phyloP scores from a whole-genome alignment of 2,113 vertebrate genomes.

The Arenaria interpres region DNA sequence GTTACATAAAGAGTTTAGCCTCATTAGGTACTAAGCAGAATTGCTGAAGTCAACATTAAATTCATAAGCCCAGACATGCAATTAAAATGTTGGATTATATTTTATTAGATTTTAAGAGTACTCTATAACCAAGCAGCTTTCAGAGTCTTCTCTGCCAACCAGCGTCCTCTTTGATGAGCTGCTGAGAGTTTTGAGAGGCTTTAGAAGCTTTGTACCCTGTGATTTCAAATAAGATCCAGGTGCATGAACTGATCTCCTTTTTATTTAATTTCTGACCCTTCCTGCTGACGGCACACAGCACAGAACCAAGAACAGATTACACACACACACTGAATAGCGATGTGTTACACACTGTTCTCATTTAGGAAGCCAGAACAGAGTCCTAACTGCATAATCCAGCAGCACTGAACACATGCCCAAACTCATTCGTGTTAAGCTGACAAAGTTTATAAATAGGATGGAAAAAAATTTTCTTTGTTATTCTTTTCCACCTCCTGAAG shows the following conservation, averaged over 20 bases:
- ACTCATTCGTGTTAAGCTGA: neutral
- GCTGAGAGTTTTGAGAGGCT: neutral
- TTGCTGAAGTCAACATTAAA: neutral
- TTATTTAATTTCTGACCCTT: neutral
- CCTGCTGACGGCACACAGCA: neutral
- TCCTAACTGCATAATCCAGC: neutral
- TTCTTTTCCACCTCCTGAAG: neutral
- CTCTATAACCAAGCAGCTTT: neutral
- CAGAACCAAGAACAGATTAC: neutral
- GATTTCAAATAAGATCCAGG: neutral
- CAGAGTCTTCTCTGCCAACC: neutral
- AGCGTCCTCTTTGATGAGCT: neutral
- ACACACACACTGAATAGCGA: neutral
- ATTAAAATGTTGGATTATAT: neutral
- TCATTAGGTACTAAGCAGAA: neutral
- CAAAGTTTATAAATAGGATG: neutral
- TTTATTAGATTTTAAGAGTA: neutral
- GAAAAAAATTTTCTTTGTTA: neutral
- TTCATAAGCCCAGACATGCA: neutral
- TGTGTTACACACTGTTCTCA: neutral
- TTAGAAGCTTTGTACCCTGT: neutral
- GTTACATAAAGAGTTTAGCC: neutral
- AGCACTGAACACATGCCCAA: neutral
- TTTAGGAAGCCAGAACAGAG: neutral
- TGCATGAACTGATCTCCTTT: neutral